These are phyloP conservation scores for Metridium senile DNA, from an alignment of 92 coral and sea anemone genomes.

Conservation along the genomic window DNA sequence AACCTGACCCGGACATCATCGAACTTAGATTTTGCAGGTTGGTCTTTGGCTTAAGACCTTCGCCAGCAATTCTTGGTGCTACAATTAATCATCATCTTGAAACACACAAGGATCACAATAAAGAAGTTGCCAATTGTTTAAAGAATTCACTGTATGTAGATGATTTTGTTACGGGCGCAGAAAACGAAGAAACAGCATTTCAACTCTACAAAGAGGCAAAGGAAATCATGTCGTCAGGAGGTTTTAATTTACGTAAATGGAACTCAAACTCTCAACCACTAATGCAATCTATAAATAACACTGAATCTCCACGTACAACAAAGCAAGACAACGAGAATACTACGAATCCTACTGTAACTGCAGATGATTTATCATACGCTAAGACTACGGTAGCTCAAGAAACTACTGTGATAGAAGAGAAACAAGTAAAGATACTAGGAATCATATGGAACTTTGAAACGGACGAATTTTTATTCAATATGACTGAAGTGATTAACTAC, in stretches of 20 bases:
- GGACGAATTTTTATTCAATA: too few relatives aligned
- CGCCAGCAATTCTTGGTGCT: slow-evolving; percentile 39
- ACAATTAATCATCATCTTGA: slow-evolving; percentile 40
- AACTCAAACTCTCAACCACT: not conserved
- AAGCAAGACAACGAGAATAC: too few relatives aligned
- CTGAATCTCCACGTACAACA: too few relatives aligned
- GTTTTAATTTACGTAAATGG: slow-evolving; percentile 25
- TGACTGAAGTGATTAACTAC: slow-evolving; percentile 32
- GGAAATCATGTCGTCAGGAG: slow-evolving; percentile 18
- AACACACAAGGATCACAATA: slow-evolving; percentile 10
- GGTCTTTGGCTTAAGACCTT: slow-evolving; percentile 38
- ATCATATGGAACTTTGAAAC: slow-evolving; percentile 53
- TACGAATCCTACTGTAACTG: too few relatives aligned
- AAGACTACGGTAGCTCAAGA: slow-evolving; percentile 8
- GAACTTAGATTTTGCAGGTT: slow-evolving; percentile 25
- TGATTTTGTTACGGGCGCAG: slow-evolving; percentile 29
- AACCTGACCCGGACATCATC: slow-evolving; percentile 35
- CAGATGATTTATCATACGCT: too few relatives aligned
- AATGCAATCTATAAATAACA: slow-evolving; percentile 10
- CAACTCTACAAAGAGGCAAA: not conserved
- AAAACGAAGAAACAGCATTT: slow-evolving; percentile 18
- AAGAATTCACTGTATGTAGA: slow-evolving; percentile 44
- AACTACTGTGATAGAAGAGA: slow-evolving; percentile 5
- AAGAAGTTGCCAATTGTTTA: slow-evolving; percentile 29
- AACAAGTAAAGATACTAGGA: slow-evolving; percentile 47